phyloP scores from a whole-genome alignment of 2,888 invertebrate genomes.

The Scrobipalpa costella region DNA sequence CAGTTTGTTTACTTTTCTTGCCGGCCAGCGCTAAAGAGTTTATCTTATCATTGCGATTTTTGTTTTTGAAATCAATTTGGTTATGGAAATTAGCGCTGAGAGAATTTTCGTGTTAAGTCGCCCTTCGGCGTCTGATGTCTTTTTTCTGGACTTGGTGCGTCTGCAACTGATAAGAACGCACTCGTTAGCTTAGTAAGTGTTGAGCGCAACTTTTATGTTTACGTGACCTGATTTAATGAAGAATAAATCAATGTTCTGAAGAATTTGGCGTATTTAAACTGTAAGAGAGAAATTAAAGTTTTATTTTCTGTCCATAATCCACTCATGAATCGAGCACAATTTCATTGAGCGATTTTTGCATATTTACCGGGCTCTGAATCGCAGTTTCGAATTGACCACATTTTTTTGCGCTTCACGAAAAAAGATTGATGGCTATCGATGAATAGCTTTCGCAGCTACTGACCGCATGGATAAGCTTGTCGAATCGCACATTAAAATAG shows the following conservation, averaged over 20 bases:
- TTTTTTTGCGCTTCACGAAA: slow-evolving; percentile 14
- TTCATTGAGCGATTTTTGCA: slow-evolving; percentile 42
- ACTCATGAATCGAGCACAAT: slow-evolving; percentile 33
- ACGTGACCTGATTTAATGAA: slow-evolving; percentile 5
- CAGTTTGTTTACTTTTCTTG: slow-evolving; percentile 4
- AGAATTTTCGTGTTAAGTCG: slow-evolving; percentile 23
- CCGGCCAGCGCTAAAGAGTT: neutral
- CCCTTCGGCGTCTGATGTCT: slow-evolving; percentile 15
- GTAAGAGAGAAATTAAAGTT: neutral
- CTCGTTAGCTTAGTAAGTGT: slow-evolving; percentile 19
- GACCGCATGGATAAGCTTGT: slow-evolving; percentile 24
- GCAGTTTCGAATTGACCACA: slow-evolving; percentile 19
- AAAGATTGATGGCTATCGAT: slow-evolving; percentile 16
- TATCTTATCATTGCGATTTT: slow-evolving; percentile 23
- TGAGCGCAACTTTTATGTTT: slow-evolving; percentile 5
- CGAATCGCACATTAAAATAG: slow-evolving; percentile 51
- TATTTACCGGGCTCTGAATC: slow-evolving; percentile 19
- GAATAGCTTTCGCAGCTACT: slow-evolving; percentile 14
- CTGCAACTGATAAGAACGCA: slow-evolving; percentile 21
- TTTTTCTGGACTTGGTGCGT: slow-evolving; percentile 16
- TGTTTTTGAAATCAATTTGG: slow-evolving; percentile 22
- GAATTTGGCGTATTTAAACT: neutral
- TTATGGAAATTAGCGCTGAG: slow-evolving; percentile 27
- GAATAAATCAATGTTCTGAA: neutral
- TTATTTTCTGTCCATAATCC: slow-evolving; percentile 17